phyloP scores from a whole-genome alignment of 2,113 vertebrate genomes.

The Dicerorhinus sumatrensis region DNA sequence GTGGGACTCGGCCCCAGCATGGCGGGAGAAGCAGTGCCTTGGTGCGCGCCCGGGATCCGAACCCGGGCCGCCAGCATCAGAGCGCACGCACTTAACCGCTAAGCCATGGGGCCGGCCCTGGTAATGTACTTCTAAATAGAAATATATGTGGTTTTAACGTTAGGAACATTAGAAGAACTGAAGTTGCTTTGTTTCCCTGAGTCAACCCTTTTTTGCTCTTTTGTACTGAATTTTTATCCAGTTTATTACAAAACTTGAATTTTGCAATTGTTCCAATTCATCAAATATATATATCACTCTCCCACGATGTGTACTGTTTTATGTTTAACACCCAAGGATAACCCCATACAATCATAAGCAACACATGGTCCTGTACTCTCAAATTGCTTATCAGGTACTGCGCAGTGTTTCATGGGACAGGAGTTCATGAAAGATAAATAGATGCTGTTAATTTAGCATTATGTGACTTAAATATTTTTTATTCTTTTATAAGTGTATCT shows the following conservation, averaged over 20 bases:
- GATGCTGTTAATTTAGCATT: not conserved
- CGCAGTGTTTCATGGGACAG: not conserved
- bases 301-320: not conserved
- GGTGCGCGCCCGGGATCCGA: too few species aligned
- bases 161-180: not conserved
- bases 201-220: not conserved
- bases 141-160: not conserved
- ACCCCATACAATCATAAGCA: not conserved
- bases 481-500: not conserved
- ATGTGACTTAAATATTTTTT: not conserved
- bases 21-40: too few species aligned
- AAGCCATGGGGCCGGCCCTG: too few species aligned
- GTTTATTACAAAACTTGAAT: not conserved
- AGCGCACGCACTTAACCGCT: too few species aligned
- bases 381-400: not conserved
- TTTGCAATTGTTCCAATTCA: slow-evolving; percentile 2
- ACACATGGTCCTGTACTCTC: not conserved
- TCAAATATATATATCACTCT: not conserved
- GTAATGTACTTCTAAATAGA: not conserved
- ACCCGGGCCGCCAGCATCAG: too few species aligned
- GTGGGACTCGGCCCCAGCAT: too few species aligned
- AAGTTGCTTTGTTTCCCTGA: not conserved
- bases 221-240: not conserved
- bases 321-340: not conserved
- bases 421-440: not conserved